phyloP scores from a whole-genome alignment of 2,888 invertebrate species.

The Chloroclysta siterata region DNA sequence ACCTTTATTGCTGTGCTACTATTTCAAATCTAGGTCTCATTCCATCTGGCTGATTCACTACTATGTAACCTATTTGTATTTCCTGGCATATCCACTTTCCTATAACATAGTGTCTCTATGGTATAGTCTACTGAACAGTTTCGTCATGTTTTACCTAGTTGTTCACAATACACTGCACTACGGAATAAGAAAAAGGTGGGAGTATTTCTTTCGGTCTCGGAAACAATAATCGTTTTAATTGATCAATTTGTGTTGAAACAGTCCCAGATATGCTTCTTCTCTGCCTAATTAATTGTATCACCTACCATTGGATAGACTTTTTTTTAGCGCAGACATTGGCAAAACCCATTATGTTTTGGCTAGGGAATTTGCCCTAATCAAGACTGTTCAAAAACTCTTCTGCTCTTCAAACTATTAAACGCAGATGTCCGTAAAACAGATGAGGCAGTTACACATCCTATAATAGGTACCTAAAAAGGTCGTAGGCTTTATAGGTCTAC shows the following conservation, averaged over 20 bases:
- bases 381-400: neutral
- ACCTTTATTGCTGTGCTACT: constrained; percentile 20
- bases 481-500: constrained; percentile 44
- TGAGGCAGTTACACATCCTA: constrained; percentile 33
- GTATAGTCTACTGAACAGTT: constrained; percentile 37
- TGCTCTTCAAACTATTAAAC: constrained; percentile 3
- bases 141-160: constrained; percentile 44
- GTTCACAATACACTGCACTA: constrained; percentile 36
- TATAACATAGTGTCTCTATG: constrained; percentile 28
- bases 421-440: constrained; percentile 30
- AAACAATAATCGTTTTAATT: constrained; percentile 33
- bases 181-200: constrained; percentile 50
- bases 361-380: neutral
- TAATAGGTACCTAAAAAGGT: constrained; percentile 43
- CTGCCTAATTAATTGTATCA: neutral
- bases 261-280: constrained; percentile 1
- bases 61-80: constrained; percentile 34
- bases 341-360: neutral
- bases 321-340: neutral
- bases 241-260: constrained; percentile 37
- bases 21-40: constrained; percentile 33
- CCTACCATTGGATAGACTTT: neutral
- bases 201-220: constrained; percentile 46
- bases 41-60: constrained; percentile 31
- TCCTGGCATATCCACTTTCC: constrained; percentile 32